phyloP scores from a whole-genome alignment of 2,797 vertebrate genomes.

The Enteromius paludinosus region DNA sequence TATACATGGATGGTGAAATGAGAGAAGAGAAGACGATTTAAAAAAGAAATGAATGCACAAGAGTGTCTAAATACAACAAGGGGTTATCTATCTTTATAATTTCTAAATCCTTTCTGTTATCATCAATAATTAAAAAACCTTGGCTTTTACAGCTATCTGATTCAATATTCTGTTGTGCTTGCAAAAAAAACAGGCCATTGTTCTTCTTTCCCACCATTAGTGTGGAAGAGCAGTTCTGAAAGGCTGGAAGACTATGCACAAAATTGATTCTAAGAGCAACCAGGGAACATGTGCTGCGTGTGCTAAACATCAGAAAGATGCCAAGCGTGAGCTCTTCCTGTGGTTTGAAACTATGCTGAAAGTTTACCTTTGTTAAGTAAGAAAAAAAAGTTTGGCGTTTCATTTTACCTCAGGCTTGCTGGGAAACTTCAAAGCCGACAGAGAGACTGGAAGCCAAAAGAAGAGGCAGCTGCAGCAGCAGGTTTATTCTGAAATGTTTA shows the following conservation, averaged over 20 bases:
- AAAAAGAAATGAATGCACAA: background rate
- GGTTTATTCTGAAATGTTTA: conserved; percentile 32
- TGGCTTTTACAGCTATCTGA: conserved; percentile 70
- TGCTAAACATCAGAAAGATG: conserved; percentile 66
- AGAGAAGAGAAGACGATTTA: background rate
- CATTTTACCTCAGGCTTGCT: conserved; percentile 73
- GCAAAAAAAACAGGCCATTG: conserved; percentile 34
- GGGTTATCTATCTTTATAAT: conserved; percentile 47
- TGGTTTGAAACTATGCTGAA: conserved; percentile 71
- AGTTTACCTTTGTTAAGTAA: conserved; percentile 67
- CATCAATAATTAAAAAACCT: conserved; percentile 76
- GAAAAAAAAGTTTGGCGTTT: conserved; percentile 58
- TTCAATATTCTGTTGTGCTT: conserved; percentile 48
- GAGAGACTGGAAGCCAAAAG: conserved; percentile 70
- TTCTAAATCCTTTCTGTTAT: conserved; percentile 59
- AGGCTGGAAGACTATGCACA: conserved; percentile 1
- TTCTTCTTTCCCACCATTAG: conserved; percentile 63
- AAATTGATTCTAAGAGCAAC: conserved; percentile 38
- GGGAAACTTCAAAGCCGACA: conserved; percentile 72
- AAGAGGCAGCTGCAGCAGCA: conserved; percentile 62
- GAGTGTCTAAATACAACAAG: conserved; percentile 21
- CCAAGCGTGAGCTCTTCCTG: conserved; percentile 66
- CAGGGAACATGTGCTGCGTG: conserved; percentile 64
- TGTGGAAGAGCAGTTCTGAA: conserved; percentile 61
- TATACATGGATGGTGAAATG: background rate